Base-by-base conservation (phyloP, 2,888 invertebrate species). In the Resseliella maxima region DNA sequence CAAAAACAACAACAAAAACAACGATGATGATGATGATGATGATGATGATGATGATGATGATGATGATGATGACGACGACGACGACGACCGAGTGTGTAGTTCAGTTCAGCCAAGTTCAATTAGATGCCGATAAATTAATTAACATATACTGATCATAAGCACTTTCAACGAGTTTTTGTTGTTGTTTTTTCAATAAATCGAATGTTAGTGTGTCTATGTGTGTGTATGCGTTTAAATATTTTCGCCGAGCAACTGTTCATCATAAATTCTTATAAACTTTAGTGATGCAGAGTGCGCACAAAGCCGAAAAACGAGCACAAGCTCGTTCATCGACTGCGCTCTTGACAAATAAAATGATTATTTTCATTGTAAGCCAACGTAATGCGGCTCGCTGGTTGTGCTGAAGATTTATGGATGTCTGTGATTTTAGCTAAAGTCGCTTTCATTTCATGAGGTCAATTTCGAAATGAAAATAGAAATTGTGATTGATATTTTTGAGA, bases 91-190 rank as follows among this genome's bases (percentile, higher is more conserved):
- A 59, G 59, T 24, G 59, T 59, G 59, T 24, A 24, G 59, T 10
- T 59, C 59, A 59, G n/a, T 59, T 59, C 24, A 59, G 72, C 31
- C 31, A 5, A 72, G 72, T 72, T 72, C 72, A 72, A 72, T 72
- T 72, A 72, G 72, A 72, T 72, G 72, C 35, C 72, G 72, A 72
- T 72, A 72, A 72, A 72, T 72, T 72, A 72, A 72, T 72, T 72
- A 72, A 72, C 72, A 72, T 72, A 72, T 72, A 31, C 35, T 15
- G 72, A 72, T 72, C 72, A 15, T 31, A 72, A 72, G 72, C 72
- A 72, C 72, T 31, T 72, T 72, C 72, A 72, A 72, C 72, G 72
- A 72, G 72, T 72, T 27, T 31, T n/a, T 72, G 6, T n/a, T 15
- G 41, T 41, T 41, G 41, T 41, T 8, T 5, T 12, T 12, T 50